A percentile compares a stretch with the other conserved stretches of the same genome.
phyloP scores from a whole-genome alignment of 2,888 invertebrate species.

The Meiosimyza decipiens region DNA sequence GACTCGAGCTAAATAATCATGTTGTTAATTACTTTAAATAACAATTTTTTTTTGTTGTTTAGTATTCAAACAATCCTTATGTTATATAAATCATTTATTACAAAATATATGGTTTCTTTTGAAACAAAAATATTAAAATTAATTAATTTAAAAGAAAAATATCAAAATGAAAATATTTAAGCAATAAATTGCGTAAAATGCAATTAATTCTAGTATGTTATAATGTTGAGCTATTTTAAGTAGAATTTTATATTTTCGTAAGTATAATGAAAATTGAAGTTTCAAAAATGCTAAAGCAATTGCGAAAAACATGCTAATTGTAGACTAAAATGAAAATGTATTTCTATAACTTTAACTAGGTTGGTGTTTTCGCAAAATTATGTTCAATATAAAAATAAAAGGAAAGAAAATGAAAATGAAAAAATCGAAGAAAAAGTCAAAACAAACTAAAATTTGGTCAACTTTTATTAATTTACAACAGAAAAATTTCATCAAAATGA shows the following conservation, averaged over 20 bases:
- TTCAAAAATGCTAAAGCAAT: slow-evolving; percentile 30
- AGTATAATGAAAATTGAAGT: slow-evolving; percentile 1
- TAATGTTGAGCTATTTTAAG: background rate
- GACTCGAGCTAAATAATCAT: no score
- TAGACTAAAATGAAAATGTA: slow-evolving; percentile 14
- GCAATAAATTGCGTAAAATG: background rate
- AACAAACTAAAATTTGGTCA: slow-evolving; percentile 1
- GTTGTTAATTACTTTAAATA: no score
- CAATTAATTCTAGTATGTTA: background rate
- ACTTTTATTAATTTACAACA: background rate
- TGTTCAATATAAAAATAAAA: background rate
- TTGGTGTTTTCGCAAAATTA: slow-evolving; percentile 23
- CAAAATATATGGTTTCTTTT: no score
- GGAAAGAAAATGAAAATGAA: no score
- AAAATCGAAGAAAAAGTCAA: background rate
- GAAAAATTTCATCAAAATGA: slow-evolving; percentile 33
- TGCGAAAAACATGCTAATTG: slow-evolving; percentile 28
- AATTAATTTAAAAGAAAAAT: no score
- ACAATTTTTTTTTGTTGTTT: no score
- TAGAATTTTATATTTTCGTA: no score
- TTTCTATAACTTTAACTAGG: background rate
- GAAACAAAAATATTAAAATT: no score
- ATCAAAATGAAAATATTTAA: no score
- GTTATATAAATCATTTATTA: no score
- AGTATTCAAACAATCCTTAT: no score